Conservation (phyloP, 2,113 vertebrate species). For the Phalacrocorax aristotelis region DNA sequence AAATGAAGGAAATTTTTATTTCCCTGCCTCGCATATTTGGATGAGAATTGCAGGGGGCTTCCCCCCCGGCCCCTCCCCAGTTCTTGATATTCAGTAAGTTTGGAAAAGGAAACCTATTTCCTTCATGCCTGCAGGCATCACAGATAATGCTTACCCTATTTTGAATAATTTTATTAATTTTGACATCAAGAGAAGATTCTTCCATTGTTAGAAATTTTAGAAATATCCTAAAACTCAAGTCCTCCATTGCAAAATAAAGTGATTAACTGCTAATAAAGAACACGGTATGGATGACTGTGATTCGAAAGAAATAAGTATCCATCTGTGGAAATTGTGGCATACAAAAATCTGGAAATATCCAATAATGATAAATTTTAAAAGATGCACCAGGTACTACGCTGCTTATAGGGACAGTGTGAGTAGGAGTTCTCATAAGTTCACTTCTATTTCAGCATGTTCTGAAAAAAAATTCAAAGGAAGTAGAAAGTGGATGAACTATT, state of each 20-base stretch:
- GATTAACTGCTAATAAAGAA: neutral
- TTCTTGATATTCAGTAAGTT: neutral
- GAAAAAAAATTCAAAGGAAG: neutral
- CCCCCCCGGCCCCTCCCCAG: accelerated
- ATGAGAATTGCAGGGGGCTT: neutral
- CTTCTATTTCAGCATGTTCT: neutral
- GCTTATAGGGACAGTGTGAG: neutral
- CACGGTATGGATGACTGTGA: neutral
- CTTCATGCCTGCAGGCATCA: neutral
- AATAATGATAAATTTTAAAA: neutral
- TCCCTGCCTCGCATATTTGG: neutral
- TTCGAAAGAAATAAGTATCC: neutral
- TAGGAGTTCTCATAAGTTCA: neutral
- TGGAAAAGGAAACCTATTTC: neutral
- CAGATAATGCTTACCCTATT: neutral
- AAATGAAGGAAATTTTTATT: neutral
- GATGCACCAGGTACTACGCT: neutral
- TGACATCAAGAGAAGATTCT: neutral
- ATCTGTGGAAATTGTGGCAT: neutral
- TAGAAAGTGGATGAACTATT: neutral
- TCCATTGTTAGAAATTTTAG: neutral
- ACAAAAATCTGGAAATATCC: neutral
- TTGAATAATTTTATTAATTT: neutral
- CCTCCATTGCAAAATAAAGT: neutral
- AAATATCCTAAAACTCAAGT: neutral